phyloP scores from a whole-genome alignment of 2,113 vertebrate genomes.

The Apodemus speciosus region DNA sequence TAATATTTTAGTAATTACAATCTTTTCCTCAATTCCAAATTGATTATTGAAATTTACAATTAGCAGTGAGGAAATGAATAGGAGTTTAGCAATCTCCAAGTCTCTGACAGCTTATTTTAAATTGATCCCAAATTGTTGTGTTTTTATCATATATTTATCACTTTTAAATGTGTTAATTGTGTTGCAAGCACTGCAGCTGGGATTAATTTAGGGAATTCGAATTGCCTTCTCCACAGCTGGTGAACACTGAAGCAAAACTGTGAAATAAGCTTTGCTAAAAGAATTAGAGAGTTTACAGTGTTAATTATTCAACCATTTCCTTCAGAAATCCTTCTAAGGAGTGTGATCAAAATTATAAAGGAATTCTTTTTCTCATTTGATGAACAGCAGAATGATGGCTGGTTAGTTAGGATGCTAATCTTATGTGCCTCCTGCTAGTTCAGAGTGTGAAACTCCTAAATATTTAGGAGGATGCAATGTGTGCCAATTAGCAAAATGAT shows the following conservation, averaged over 20 bases:
- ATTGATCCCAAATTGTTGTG: conserved; percentile 76
- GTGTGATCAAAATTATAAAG: conserved; percentile 53
- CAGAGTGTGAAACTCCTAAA: not conserved
- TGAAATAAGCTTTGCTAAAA: conserved; percentile 71
- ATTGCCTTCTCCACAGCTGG: conserved; percentile 76
- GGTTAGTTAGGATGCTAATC: not conserved
- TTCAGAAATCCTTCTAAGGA: conserved; percentile 50
- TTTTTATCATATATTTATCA: conserved; percentile 76
- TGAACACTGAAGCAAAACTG: conserved; percentile 73
- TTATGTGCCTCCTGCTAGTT: conserved; percentile 24
- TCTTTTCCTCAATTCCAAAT: conserved; percentile 57
- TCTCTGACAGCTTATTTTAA: conserved; percentile 67
- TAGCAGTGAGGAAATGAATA: conserved; percentile 64
- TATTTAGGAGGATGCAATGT: conserved; percentile 12
- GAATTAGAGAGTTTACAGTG: conserved; percentile 66
- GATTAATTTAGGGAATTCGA: conserved; percentile 78
- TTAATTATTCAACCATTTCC: conserved; percentile 77
- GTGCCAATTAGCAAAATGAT: conserved; percentile 7
- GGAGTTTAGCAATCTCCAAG: conserved; percentile 46
- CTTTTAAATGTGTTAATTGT: conserved; percentile 75
- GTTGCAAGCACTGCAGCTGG: conserved; percentile 75
- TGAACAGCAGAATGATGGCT: conserved; percentile 10
- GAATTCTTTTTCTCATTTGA: conserved; percentile 36
- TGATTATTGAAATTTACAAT: conserved; percentile 69
- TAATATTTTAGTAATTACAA: conserved; percentile 65